Evolutionary conservation across 1,140 invertebrate genomes (phyloP).

Genomic region (Agraylea sexmaculata): DNA sequence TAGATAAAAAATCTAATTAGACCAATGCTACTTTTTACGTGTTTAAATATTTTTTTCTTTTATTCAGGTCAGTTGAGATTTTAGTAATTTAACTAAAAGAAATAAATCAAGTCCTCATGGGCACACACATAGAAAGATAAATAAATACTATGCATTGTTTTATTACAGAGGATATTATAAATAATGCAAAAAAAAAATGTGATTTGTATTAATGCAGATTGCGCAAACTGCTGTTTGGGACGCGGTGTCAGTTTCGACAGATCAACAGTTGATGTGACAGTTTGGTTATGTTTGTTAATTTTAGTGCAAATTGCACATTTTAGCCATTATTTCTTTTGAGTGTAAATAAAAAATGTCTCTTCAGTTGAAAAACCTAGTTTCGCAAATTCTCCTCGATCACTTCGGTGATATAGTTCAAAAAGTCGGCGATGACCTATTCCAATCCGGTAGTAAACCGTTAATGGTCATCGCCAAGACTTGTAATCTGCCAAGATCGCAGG

Average conservation of each 20-base stretch:
- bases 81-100: neutral
- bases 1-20: conserved; percentile 5
- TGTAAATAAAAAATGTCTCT: conserved; percentile 44
- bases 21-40: neutral
- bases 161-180: neutral
- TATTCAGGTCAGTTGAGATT: neutral
- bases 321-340: neutral
- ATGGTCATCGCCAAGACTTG: conserved; percentile 46
- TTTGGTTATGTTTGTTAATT: neutral
- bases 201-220: neutral
- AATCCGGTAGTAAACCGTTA: conserved; percentile 50
- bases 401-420: conserved; percentile 60
- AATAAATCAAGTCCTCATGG: neutral
- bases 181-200: neutral
- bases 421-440: conserved; percentile 53
- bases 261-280: neutral
- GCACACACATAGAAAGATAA: neutral
- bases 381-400: conserved; percentile 54
- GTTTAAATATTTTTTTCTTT: conserved; percentile 1
- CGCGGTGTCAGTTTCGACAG: neutral
- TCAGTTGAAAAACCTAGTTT: conserved; percentile 52
- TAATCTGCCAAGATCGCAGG: conserved; percentile 45
- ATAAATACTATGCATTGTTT: neutral
- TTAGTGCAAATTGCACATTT: conserved; percentile 1
- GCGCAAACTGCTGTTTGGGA: neutral